Evolutionary conservation across 2,113 vertebrate genomes (phyloP).

Genomic region (Chamaetylas fuelleborni): DNA sequence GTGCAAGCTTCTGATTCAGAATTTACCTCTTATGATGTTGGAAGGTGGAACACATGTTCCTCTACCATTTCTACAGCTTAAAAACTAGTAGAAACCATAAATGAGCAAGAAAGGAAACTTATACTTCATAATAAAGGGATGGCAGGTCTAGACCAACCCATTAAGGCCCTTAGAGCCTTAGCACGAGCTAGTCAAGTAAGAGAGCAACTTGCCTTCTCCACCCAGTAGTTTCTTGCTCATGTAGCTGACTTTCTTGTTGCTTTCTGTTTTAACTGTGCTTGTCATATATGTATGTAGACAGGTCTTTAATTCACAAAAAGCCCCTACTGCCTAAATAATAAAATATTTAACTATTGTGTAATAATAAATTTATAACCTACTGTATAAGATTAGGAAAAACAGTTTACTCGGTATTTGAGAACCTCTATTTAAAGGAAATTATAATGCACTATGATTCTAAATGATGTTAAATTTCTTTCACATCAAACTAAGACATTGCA

Average conservation of each 20-base stretch:
- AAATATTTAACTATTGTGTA: background rate
- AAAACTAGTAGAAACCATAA: background rate
- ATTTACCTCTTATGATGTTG: background rate
- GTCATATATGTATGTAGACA: background rate
- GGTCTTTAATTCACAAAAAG: background rate
- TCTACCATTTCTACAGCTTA: background rate
- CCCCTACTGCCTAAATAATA: background rate
- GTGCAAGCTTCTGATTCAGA: background rate
- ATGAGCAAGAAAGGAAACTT: background rate
- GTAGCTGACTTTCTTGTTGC: background rate
- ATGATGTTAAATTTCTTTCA: background rate
- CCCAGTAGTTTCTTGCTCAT: background rate
- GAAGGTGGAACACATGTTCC: background rate
- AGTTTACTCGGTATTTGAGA: background rate
- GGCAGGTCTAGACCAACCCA: too few relatives aligned
- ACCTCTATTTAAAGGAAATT: background rate
- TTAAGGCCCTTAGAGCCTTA: background rate
- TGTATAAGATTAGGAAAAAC: background rate
- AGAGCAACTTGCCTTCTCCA: background rate
- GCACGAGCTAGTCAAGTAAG: fast-evolving
- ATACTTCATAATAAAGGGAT: background rate
- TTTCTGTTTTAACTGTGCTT: background rate
- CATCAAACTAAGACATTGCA: background rate
- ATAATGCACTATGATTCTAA: background rate
- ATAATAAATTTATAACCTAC: background rate